phyloP scores from a whole-genome alignment of 2,888 invertebrate species.

The Lamellibrachia satsuma region DNA sequence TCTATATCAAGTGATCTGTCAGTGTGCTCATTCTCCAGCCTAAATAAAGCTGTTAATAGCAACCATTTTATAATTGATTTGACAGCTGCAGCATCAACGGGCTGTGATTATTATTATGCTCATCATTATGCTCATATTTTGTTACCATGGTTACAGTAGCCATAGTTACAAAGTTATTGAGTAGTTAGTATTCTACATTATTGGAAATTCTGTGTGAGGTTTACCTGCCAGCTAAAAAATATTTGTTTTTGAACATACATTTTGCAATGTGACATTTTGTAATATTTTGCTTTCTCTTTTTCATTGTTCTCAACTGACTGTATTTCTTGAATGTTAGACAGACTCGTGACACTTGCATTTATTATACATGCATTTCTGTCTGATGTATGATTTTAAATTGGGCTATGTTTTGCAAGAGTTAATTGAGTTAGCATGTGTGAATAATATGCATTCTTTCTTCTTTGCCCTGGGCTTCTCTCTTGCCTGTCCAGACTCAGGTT shows the following conservation, averaged over 20 bases:
- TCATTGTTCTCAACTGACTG: not conserved
- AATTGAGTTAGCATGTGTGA: not conserved
- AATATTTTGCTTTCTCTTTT: not conserved
- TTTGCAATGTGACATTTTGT: not conserved
- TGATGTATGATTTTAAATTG: slow-evolving; percentile 17
- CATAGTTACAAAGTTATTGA: not conserved
- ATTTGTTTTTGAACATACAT: not conserved
- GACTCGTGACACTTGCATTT: not conserved
- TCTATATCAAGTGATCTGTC: not conserved
- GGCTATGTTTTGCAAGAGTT: slow-evolving; percentile 1
- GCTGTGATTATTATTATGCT: not conserved
- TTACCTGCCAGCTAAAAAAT: not conserved
- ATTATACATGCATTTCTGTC: not conserved
- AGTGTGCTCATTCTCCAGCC: not conserved
- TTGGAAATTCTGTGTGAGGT: not conserved
- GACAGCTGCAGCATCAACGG: not conserved
- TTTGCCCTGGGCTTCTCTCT: not conserved
- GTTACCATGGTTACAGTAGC: not conserved
- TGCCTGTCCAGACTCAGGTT: slow-evolving; percentile 4
- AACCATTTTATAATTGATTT: not conserved
- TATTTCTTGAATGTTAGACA: not conserved
- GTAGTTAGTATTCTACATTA: not conserved
- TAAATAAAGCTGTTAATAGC: not conserved
- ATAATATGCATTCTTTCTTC: not conserved
- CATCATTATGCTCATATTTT: not conserved